Evolutionary conservation across 2,888 invertebrate genomes (phyloP), one percentile per base, ranked within the genome.

Genomic region (Apocheima hispidaria): DNA sequence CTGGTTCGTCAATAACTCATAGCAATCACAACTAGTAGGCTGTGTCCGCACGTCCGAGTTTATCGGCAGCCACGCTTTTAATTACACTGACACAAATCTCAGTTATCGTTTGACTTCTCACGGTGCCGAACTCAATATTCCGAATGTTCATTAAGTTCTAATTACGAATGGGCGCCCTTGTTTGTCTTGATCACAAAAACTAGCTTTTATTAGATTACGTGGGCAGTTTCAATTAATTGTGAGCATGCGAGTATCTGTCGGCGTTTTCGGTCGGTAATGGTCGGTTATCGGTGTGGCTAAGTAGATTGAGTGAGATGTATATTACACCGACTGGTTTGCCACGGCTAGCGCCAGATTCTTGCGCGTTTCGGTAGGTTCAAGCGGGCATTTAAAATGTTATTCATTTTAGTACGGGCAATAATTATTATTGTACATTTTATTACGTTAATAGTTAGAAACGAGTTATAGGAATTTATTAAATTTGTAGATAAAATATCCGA

Each of bases 171-270:
- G 87, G 83, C 87, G 90, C 90, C 85, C 91, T 90, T 91, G 91
- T 92, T 92, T 90, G 92, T 92, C 91, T 88, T 86, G 87, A 84
- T 86, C 90, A 87, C 83, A 81, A 87, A 87, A 91, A 91, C 90
- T 90, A 87, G 89, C 90, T 91, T 90, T 91, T 90, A 91, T 92
- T 89, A 90, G 91, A 92, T 92, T 90, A 92, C 87, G 90, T 91
- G 90, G 92, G 90, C 82, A 90, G 91, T 90, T 88, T 90, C 89
- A 87, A 92, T 92, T 92, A 92, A 92, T 91, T 89, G 90, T 90
- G 82, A 81, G 83, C 87, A 84, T 84, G 77, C 79, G 78, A 79
- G 81, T 87, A 85, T 87, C 86, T 86, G 88, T 86, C 91, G 90
- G 88, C 88, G 76, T 86, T 86, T 87, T 84, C 86, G 83, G 86